A percentile compares a stretch with the other conserved stretches of the same genome.
Conservation (phyloP, 2,113 vertebrate genomes). For the Gymnarchus niloticus region DNA sequence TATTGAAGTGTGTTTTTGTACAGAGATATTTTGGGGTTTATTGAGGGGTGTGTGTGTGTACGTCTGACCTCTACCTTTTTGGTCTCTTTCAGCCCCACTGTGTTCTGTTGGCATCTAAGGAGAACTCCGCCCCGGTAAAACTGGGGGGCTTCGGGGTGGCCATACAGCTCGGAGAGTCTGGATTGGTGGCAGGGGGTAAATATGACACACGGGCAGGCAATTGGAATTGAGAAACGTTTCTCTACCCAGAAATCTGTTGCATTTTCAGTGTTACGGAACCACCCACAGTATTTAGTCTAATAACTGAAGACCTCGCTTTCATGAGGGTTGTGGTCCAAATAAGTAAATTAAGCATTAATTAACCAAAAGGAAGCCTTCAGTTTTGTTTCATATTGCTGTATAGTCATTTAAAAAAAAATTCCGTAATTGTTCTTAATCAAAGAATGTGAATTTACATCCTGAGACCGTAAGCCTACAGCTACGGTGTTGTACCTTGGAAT, state of each 20-base stretch:
- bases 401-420: not conserved
- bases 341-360: not conserved
- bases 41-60: conserved; percentile 31
- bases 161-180: conserved; percentile 94
- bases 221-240: too few species aligned
- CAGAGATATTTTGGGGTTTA: not conserved
- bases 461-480: not conserved
- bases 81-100: conserved; percentile 54
- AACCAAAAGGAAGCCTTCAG: not conserved
- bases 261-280: too few species aligned
- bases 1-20: not conserved
- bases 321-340: too few species aligned
- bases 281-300: too few species aligned
- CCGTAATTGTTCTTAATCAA: not conserved
- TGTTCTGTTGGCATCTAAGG: conserved; percentile 93
- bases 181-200: conserved; percentile 96
- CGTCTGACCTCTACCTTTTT: not conserved
- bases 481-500: not conserved
- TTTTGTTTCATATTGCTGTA: not conserved
- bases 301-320: too few species aligned
- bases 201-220: not conserved
- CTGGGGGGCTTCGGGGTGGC: conserved; percentile 94
- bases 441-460: not conserved
- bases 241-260: too few species aligned
- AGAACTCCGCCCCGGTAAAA: conserved; percentile 95